Percentiles rank a stretch among this genome's conserved stretches.
phyloP scores from a whole-genome alignment of 2,113 vertebrate species.

The Delphinapterus leucas region DNA sequence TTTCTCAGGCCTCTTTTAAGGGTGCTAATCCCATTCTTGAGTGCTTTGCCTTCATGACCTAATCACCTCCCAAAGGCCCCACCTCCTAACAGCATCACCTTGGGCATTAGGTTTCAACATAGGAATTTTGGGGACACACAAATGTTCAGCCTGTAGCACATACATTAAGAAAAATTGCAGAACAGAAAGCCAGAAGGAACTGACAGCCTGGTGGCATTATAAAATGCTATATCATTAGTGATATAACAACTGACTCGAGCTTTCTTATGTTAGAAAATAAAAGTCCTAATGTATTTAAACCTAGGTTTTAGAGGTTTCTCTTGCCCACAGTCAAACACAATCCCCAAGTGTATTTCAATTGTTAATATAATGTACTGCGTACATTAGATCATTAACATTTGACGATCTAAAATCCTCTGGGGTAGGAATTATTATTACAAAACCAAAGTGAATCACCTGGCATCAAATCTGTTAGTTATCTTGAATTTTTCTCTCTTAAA shows the following conservation, averaged over 20 bases:
- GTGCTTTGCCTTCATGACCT: not conserved
- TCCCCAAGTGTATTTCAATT: slow-evolving; percentile 35
- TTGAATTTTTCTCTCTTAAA: not conserved
- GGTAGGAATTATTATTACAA: slow-evolving; percentile 30
- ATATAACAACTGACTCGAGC: not conserved
- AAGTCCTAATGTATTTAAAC: slow-evolving; percentile 10
- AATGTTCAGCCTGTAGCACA: not conserved
- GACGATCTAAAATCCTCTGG: slow-evolving; percentile 40
- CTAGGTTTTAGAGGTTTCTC: not conserved
- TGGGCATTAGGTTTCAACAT: not conserved
- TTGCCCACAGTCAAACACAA: not conserved
- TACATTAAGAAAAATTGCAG: not conserved
- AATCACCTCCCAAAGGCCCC: not conserved
- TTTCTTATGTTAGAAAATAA: not conserved
- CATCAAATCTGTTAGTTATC: not conserved
- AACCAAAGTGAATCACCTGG: not conserved
- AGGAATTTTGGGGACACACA: not conserved
- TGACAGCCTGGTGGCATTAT: not conserved
- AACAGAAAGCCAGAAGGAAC: not conserved
- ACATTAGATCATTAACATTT: slow-evolving; percentile 45
- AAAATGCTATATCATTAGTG: not conserved
- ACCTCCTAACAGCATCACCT: not conserved
- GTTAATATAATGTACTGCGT: slow-evolving; percentile 24
- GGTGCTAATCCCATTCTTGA: not conserved
- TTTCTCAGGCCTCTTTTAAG: not conserved